These are phyloP conservation scores for Clinocottus analis DNA, from an alignment of 2,113 vertebrate species.

Conservation along the genomic window DNA sequence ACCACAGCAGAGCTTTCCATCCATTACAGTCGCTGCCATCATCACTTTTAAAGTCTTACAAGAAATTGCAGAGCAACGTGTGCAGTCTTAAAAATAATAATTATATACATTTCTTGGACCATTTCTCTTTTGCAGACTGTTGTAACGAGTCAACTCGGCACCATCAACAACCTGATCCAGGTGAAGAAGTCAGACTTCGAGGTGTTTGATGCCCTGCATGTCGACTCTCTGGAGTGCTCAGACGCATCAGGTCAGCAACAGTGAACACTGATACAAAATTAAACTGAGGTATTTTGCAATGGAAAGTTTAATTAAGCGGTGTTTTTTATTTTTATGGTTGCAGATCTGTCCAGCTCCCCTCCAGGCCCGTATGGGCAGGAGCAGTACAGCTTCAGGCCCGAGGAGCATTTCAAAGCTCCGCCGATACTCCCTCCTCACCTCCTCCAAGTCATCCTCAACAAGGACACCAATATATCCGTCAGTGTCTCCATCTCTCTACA, in stretches of 20 bases:
- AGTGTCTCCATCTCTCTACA: constrained; percentile 69
- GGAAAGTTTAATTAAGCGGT: neutral
- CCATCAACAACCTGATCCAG: constrained; percentile 96
- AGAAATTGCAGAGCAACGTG: neutral
- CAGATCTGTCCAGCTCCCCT: constrained; percentile 96
- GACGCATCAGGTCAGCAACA: constrained; percentile 88
- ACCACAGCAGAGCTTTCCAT: neutral
- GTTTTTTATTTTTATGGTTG: neutral
- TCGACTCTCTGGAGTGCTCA: constrained; percentile 95
- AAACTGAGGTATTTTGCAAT: neutral
- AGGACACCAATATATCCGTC: constrained; percentile 98
- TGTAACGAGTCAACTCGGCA: constrained; percentile 96
- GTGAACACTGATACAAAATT: neutral
- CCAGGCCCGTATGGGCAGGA: constrained; percentile 95
- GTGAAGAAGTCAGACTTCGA: constrained; percentile 99
- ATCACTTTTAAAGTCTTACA: neutral
- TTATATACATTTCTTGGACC: neutral
- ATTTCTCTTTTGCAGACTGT: constrained; percentile 85
- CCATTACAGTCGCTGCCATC: neutral
- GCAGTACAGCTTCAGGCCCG: constrained; percentile 90
- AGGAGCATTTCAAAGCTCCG: constrained; percentile 95
- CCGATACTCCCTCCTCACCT: constrained; percentile 97
- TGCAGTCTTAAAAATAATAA: neutral
- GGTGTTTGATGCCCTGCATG: constrained; percentile 95
- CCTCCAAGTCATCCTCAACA: constrained; percentile 99